phyloP scores from a whole-genome alignment of 1,140 invertebrate species.

The Euwallacea similis region DNA sequence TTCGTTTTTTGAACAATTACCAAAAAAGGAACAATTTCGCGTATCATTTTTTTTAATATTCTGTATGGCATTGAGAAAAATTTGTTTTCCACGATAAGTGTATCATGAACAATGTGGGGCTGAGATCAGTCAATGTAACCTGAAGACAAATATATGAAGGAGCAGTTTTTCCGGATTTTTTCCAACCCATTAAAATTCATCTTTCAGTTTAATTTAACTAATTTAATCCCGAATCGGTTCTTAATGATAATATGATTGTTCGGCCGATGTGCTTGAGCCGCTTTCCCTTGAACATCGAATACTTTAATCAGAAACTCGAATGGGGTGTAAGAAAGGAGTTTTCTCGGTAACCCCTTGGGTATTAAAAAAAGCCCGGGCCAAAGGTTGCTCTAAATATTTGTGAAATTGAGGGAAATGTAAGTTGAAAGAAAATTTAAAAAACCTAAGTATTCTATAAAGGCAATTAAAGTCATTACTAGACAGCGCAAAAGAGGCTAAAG shows the following conservation, averaged over 20 bases:
- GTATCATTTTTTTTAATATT: too few relatives aligned
- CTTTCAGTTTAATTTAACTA: background rate
- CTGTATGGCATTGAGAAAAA: too few relatives aligned
- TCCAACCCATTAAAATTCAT: background rate
- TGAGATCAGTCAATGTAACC: too few relatives aligned
- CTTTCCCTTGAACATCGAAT: background rate
- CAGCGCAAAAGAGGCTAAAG: constrained; percentile 11
- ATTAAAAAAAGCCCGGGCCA: background rate
- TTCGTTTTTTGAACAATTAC: too few relatives aligned
- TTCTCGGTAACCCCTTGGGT: background rate
- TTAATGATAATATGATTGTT: constrained; percentile 3
- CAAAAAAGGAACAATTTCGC: too few relatives aligned
- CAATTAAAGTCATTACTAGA: constrained; percentile 28
- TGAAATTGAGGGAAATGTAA: background rate
- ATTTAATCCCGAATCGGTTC: background rate
- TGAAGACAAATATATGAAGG: too few relatives aligned
- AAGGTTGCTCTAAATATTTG: constrained; percentile 2
- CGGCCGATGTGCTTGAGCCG: background rate
- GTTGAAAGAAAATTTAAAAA: constrained; percentile 4
- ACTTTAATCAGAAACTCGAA: background rate
- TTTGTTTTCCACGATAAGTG: too few relatives aligned
- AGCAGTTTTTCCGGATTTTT: too few relatives aligned
- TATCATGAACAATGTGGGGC: too few relatives aligned
- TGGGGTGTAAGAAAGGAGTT: too few relatives aligned
- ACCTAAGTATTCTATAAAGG: constrained; percentile 7